Evolutionary conservation across 2,888 invertebrate genomes (phyloP).

Genomic region (Melipona beecheii): DNA sequence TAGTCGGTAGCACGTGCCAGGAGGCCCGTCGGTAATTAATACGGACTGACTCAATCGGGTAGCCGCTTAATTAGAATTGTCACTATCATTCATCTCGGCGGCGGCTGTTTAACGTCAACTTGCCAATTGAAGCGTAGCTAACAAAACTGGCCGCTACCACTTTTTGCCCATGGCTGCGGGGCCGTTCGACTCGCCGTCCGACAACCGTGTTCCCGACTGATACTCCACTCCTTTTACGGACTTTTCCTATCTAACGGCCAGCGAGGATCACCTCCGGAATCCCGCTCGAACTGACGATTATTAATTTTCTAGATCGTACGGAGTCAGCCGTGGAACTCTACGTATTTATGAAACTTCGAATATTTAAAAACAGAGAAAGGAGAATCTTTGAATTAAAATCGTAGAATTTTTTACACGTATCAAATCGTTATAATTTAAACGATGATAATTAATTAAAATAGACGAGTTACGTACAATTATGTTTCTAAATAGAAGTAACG

Average conservation of each 20-base stretch:
- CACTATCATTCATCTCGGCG: constrained; percentile 67
- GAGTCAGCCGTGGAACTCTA: neutral
- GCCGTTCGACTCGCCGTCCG: constrained; percentile 29
- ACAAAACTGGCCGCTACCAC: constrained; percentile 63
- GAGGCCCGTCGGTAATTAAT: constrained; percentile 52
- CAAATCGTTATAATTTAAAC: too few species aligned
- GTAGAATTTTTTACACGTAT: too few species aligned
- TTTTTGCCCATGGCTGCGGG: constrained; percentile 44
- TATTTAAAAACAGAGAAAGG: too few species aligned
- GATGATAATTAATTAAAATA: too few species aligned
- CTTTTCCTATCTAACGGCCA: constrained; percentile 35
- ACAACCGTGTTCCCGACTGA: constrained; percentile 31
- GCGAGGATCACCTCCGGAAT: constrained; percentile 21
- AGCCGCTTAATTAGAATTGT: constrained; percentile 68
- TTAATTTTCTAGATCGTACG: constrained; percentile 37
- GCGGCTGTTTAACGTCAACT: constrained; percentile 59
- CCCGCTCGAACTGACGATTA: constrained; percentile 41
- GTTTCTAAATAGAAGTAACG: too few species aligned
- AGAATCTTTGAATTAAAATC: too few species aligned
- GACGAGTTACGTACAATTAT: too few species aligned
- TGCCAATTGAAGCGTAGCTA: constrained; percentile 62
- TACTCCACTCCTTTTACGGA: constrained; percentile 45
- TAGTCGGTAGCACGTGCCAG: constrained; percentile 44
- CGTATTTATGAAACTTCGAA: too few species aligned
- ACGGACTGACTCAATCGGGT: constrained; percentile 52